Percentiles rank a stretch among this genome's conserved stretches.
Evolutionary conservation across 2,113 vertebrate genomes (phyloP).

Genomic region (Xiphias gladius): DNA sequence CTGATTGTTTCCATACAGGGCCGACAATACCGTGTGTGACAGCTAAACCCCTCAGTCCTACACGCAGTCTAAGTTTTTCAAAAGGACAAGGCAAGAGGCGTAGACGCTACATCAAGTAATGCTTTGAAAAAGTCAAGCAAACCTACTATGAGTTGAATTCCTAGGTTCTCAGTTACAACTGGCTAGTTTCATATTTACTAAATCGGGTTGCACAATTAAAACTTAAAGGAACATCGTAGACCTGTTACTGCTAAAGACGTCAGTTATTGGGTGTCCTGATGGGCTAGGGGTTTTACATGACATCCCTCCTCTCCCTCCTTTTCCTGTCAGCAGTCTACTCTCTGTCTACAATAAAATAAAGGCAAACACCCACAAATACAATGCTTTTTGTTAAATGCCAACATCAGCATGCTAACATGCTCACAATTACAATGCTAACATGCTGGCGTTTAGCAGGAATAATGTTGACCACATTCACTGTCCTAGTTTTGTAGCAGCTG

Average conservation of each 20-base stretch:
- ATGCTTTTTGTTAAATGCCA: no score
- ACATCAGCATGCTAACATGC: no score
- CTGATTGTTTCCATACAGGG: constrained; percentile 30
- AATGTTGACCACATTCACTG: no score
- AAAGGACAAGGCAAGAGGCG: neutral
- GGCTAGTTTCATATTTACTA: neutral
- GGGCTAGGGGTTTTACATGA: no score
- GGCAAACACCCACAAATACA: no score
- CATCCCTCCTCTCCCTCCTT: neutral
- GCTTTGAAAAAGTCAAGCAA: constrained; percentile 12
- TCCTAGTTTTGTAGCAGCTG: neutral
- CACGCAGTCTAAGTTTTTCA: constrained; percentile 2
- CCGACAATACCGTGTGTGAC: constrained; percentile 27
- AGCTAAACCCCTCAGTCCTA: constrained; percentile 24
- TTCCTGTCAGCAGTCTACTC: neutral
- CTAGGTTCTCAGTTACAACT: neutral
- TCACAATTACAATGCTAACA: no score
- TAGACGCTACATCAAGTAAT: constrained; percentile 27
- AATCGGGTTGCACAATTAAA: neutral
- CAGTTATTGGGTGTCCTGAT: neutral
- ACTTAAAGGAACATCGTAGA: neutral
- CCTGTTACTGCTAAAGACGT: neutral
- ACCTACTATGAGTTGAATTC: neutral
- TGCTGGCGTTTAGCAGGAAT: no score
- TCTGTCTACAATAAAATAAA: neutral